Evolutionary conservation across 2,888 invertebrate species (phyloP).

Genomic region (Phasia obesa): DNA sequence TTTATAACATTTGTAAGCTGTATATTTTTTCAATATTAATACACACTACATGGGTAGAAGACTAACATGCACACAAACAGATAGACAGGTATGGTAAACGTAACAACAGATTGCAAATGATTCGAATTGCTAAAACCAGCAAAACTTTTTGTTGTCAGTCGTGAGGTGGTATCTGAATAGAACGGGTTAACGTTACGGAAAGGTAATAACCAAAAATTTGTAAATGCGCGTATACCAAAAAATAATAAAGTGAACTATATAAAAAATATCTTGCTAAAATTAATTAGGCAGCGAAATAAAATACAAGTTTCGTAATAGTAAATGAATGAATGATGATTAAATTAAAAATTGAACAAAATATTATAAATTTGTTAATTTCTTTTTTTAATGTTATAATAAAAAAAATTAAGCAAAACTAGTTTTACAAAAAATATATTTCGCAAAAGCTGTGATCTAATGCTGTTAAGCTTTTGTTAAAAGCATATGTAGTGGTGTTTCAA

Average conservation of each 20-base stretch:
- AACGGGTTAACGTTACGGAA: conserved; percentile 78
- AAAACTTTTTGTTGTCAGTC: conserved; percentile 74
- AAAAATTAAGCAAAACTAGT: conserved; percentile 58
- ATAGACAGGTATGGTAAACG: conserved; percentile 50
- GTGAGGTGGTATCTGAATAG: conserved; percentile 78
- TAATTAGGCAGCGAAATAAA: conserved; percentile 6
- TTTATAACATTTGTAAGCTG: conserved; percentile 65
- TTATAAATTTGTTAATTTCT: not conserved
- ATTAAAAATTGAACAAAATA: not conserved
- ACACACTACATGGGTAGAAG: conserved; percentile 26
- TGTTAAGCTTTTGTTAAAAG: conserved; percentile 55
- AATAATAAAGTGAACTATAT: conserved; percentile 23
- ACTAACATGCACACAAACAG: conserved; percentile 27
- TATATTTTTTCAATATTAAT: conserved; percentile 53
- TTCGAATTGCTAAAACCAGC: conserved; percentile 65
- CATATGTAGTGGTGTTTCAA: conserved; percentile 43
- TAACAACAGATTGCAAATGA: conserved; percentile 66
- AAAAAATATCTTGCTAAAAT: not conserved
- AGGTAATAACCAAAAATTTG: conserved; percentile 65
- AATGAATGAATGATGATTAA: conserved; percentile 3
- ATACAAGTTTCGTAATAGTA: conserved; percentile 28
- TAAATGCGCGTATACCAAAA: conserved; percentile 24
- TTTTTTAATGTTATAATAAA: conserved; percentile 57
- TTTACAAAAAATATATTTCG: conserved; percentile 41
- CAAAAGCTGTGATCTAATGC: conserved; percentile 71